These are phyloP conservation scores for Drepana arcuata DNA, from an alignment of 1,140 invertebrate species.

Conservation along the genomic window DNA sequence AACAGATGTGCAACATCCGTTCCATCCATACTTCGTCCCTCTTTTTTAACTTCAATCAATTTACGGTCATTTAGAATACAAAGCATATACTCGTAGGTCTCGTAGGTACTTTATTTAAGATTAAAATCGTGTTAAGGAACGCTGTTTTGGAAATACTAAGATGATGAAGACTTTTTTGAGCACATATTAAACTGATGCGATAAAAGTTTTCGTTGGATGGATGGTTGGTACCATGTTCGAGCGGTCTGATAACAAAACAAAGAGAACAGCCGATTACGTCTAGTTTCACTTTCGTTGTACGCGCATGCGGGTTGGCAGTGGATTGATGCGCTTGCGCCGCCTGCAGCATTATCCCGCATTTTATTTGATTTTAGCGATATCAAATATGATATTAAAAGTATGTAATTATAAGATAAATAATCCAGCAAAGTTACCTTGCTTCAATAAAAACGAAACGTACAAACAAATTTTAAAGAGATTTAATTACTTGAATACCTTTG, in stretches of 20 bases:
- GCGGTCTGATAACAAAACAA: slow-evolving; percentile 12
- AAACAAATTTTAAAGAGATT: neutral
- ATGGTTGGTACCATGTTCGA: too few species aligned
- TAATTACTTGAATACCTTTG: neutral
- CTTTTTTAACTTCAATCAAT: slow-evolving; percentile 25
- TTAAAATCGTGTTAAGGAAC: too few species aligned
- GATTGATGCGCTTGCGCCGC: slow-evolving; percentile 20
- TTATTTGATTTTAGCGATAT: too few species aligned
- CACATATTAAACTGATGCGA: too few species aligned
- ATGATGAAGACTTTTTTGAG: too few species aligned
- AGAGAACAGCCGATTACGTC: slow-evolving; percentile 25
- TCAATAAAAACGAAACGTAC: neutral
- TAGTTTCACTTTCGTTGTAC: slow-evolving; percentile 49
- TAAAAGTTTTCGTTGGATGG: too few species aligned
- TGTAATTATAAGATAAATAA: neutral
- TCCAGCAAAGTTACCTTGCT: neutral
- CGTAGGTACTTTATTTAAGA: too few species aligned
- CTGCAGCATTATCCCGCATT: neutral
- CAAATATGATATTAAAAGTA: neutral
- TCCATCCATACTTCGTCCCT: slow-evolving; percentile 20
- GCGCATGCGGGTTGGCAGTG: slow-evolving; percentile 36
- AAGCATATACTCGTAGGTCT: too few species aligned
- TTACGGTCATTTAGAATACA: slow-evolving; percentile 2
- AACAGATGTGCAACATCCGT: slow-evolving; percentile 67
- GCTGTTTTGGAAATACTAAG: too few species aligned